Percentiles rank a stretch among this genome's conserved stretches.
Evolutionary conservation across 2,888 invertebrate species (phyloP).

Genomic region (Dolichopus griseipennis): DNA sequence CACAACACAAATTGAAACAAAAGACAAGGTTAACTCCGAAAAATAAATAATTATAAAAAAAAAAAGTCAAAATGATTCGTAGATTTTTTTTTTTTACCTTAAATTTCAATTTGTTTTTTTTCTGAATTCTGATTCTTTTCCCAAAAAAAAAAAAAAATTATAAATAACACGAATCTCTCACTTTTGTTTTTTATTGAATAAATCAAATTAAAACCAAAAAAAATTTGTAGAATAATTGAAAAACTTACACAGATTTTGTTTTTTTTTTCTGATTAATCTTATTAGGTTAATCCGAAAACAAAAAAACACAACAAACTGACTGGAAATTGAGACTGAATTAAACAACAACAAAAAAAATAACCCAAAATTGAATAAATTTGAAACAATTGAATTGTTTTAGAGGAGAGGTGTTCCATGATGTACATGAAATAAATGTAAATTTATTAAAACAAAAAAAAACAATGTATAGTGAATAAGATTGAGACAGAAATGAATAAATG

Average conservation of each 20-base stretch:
- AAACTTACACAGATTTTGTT: neutral
- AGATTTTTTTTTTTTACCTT: neutral
- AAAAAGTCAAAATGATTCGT: too few species aligned
- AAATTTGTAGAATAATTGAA: neutral
- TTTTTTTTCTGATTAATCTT: neutral
- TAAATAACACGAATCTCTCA: neutral
- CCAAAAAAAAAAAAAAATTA: neutral
- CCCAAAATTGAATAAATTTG: neutral
- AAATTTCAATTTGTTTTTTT: too few species aligned
- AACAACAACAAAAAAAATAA: too few species aligned
- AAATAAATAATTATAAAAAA: neutral
- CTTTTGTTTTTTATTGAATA: neutral
- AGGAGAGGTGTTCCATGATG: neutral
- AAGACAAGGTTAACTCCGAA: neutral
- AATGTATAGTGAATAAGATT: too few species aligned
- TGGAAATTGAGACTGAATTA: neutral
- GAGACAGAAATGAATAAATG: too few species aligned
- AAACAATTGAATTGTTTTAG: conserved; percentile 4
- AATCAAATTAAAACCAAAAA: neutral
- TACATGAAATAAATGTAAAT: neutral
- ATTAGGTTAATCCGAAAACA: neutral
- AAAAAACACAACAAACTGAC: too few species aligned
- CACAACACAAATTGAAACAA: neutral
- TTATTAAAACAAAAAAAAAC: too few species aligned
- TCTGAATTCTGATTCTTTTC: neutral